These are phyloP conservation scores for Limosa lapponica DNA, from an alignment of 2,797 vertebrate genomes.

Conservation along the genomic window DNA sequence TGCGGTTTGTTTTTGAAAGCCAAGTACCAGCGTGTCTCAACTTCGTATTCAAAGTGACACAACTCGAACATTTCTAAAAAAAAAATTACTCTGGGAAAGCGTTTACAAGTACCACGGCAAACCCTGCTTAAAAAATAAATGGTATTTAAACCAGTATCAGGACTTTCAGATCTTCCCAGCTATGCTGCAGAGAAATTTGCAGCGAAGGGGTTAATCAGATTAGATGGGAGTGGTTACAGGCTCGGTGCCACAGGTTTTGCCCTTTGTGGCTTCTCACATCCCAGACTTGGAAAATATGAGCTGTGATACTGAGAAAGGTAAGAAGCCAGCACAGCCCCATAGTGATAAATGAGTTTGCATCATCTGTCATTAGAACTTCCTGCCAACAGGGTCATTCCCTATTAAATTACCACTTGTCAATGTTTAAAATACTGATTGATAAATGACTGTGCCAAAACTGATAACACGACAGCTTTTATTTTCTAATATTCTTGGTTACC, in stretches of 20 bases:
- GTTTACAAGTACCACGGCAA: not conserved
- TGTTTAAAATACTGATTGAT: constrained; percentile 97
- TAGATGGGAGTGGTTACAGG: constrained; percentile 74
- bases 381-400: constrained; percentile 95
- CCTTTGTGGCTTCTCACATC: constrained; percentile 82
- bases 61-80: not conserved
- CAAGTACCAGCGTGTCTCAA: not conserved
- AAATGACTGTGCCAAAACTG: constrained; percentile 92
- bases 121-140: not conserved
- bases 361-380: constrained; percentile 95
- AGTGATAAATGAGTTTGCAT: constrained; percentile 97
- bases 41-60: not conserved
- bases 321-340: constrained; percentile 79
- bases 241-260: constrained; percentile 73
- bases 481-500: constrained; percentile 80
- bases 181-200: not conserved
- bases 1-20: constrained; percentile 39
- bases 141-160: not conserved
- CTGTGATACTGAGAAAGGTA: constrained; percentile 81
- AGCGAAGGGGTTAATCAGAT: constrained; percentile 73
- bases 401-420: constrained; percentile 99
- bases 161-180: not conserved
- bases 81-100: not conserved
- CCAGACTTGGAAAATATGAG: constrained; percentile 81
- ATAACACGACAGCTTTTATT: constrained; percentile 87